Percentiles rank a stretch among this genome's conserved stretches.
These are phyloP conservation scores for Camponotus fellah DNA, from an alignment of 2,888 invertebrate species.

Conservation along the genomic window DNA sequence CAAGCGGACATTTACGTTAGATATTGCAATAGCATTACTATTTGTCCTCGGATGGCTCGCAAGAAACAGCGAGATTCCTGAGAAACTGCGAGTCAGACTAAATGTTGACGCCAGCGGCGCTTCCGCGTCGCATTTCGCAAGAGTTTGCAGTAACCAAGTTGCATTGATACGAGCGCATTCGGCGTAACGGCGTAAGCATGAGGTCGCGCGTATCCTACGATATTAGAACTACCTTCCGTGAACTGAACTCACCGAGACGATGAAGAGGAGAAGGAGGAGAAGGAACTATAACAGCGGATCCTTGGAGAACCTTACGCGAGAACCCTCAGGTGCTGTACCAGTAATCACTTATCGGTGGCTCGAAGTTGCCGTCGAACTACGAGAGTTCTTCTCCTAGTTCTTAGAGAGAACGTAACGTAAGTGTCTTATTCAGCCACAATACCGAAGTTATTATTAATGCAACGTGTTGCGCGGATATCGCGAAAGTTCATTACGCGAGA, in stretches of 20 bases:
- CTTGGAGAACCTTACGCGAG: conserved; percentile 18
- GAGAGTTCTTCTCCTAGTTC: conserved; percentile 40
- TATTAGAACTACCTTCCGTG: conserved; percentile 37
- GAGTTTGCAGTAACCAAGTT: conserved; percentile 23
- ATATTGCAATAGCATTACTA: conserved; percentile 47
- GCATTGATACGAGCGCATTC: conserved; percentile 22
- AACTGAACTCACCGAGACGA: background rate
- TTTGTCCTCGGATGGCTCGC: conserved; percentile 24
- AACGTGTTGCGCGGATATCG: conserved; percentile 35
- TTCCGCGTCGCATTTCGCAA: conserved; percentile 31
- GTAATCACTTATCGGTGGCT: conserved; percentile 42
- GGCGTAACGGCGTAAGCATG: conserved; percentile 12
- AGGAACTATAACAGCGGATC: conserved; percentile 12
- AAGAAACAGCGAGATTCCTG: conserved; percentile 35
- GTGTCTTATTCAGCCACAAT: conserved; percentile 37
- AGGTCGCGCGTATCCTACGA: background rate
- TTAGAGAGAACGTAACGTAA: conserved; percentile 31
- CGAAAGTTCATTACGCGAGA: conserved; percentile 36
- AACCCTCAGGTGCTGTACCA: conserved; percentile 35
- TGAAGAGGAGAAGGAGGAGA: background rate
- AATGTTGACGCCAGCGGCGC: conserved; percentile 44
- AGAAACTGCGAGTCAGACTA: conserved; percentile 41
- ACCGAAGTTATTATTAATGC: conserved; percentile 44
- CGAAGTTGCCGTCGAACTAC: conserved; percentile 48
- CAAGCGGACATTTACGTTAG: conserved; percentile 51